Base-by-base conservation (phyloP, 1,140 invertebrate genomes). In the Leptoteleia sp. region DNA sequence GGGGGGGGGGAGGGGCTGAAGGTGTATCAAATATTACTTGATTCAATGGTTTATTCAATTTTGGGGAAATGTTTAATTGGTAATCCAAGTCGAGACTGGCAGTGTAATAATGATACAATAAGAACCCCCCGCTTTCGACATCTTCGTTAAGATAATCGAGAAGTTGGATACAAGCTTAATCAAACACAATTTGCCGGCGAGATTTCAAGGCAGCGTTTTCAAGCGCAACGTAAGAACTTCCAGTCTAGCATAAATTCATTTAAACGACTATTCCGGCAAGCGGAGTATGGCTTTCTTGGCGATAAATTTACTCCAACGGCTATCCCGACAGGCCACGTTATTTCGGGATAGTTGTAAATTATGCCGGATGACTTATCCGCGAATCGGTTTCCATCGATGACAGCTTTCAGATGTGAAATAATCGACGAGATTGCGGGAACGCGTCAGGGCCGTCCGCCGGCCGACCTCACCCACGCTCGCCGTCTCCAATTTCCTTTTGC, bases 291-390 rank as follows among this genome's bases (percentile, higher is more conserved):
- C 65, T 78, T 75, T 73, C 75, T 55, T 71, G 59, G 47, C 71
- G 61, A 81, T 83, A 81, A 83, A 83, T 81, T 55, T 38, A 29
- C 50, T 38, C 50, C 50, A 82, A 82, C 75, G 71, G 64, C 77
- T 67, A 79, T 78, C 52, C 55, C 79, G 67, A 79, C 76, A 61
- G 43, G 17, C 47, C 61, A 37, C 71, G 76, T 73, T 81, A 81
- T 83, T 83, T 83, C 54, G 77, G 72, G 70, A 67, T 81, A 64
- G 77, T 83, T 81, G 65, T 71, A 75, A 83, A 83, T 83, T 81
- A 79, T 67, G 55, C 40, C 11, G 54, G 42, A 64, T 67, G 67
- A 80, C 59, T 76, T 81, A 82, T 82, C 62, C 43, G 35, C 42
- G 37, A 73, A 78, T 75, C 67, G 52, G 62, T 29, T 76, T 22